Base-by-base conservation (phyloP, 2,113 vertebrate genomes). In the Lagenorhynchus albirostris region DNA sequence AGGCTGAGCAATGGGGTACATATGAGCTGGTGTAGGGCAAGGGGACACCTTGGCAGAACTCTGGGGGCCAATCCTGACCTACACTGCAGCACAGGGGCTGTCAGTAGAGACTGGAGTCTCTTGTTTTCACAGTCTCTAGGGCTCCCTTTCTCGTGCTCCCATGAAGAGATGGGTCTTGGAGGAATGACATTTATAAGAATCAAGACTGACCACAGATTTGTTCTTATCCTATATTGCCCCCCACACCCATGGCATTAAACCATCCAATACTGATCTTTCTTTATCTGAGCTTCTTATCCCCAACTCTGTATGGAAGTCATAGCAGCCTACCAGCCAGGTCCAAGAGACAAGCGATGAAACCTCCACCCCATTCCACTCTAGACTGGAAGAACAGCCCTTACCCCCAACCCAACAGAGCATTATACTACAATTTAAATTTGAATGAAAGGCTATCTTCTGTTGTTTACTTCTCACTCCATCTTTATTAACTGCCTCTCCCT, bases 261-360 rank as follows among this genome's bases (percentile, higher is more conserved):
- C 38, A 53, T 65, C 58, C 55, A 65, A 80, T 31, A 7, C 17
- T 65, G 88, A 47, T 60, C 76, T 84, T 92, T 93, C 47, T 92
- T 85, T 47, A n/a, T 55, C 36, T 76, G 47, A 63, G 68, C 47
- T 71, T 97, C 25, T 67, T n/a, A 76, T 33, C 63, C 9, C 6
- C 14, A 10, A 20, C n/a, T 53, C 53, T 23, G 1, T 10, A 29
- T 55, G 65, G 91, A 36, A 84, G 47, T 60, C 38, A 58, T 0
- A 84, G 50, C 63, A 77, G 77, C 20, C 60, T 47, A 44, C 18
- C 7, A 60, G 58, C 26, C 38, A 21, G 44, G 63, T 23, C n/a
- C 77, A 67, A 47, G 68, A 91, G 23, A 14, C 0, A 23, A 60
- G 36, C 6, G 3, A 44, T 12, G 55, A 88, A 80, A 58, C 17